These are phyloP conservation scores for Trochalopteron elliotii DNA, from an alignment of 2,113 vertebrate genomes.

Conservation along the genomic window DNA sequence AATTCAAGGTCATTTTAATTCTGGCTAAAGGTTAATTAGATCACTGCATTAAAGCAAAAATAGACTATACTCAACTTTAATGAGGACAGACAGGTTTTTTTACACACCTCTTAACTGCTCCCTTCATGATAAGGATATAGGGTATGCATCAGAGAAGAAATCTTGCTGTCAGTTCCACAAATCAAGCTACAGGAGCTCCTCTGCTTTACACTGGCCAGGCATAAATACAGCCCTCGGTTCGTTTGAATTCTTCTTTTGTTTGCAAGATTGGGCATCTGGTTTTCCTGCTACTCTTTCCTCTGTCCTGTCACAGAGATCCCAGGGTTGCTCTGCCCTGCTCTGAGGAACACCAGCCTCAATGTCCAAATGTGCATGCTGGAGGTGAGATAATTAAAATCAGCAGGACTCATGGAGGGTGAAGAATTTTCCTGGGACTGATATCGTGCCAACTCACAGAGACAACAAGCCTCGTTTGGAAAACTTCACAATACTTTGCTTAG, in stretches of 20 bases:
- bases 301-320: accelerated
- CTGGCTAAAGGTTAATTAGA: conserved; percentile 84
- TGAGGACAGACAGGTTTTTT: conserved; percentile 60
- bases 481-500: accelerated
- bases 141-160: background rate
- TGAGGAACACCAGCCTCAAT: background rate
- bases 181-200: background rate
- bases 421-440: background rate
- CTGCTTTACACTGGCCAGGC: background rate
- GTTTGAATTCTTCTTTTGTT: background rate
- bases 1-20: conserved; percentile 83
- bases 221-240: background rate
- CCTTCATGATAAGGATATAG: background rate
- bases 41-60: conserved; percentile 79
- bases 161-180: background rate
- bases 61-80: conserved; percentile 71
- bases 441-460: background rate
- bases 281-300: background rate
- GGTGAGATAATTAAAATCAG: background rate
- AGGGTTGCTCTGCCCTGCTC: background rate
- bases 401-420: accelerated
- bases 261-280: too few species aligned
- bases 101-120: conserved; percentile 21
- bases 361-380: accelerated
- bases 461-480: background rate